Conservation (phyloP, 2,888 invertebrate genomes). For the Aproaerema taeniolella region DNA sequence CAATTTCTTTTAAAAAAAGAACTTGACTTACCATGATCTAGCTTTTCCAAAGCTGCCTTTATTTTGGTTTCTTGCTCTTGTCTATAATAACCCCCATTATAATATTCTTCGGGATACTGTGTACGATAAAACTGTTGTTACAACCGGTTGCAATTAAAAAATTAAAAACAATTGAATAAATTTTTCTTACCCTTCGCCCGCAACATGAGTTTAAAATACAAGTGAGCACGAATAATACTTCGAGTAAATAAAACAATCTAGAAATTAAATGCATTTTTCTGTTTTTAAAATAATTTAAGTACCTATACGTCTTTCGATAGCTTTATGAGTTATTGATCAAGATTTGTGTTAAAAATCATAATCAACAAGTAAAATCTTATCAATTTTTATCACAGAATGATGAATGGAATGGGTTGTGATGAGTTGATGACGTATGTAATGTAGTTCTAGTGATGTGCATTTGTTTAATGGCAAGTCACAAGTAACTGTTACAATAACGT, state of each 20-base stretch:
- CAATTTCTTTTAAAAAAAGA: not conserved
- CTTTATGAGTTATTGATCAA: too few species aligned
- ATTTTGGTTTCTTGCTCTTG: constrained; percentile 26
- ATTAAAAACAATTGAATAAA: constrained; percentile 10
- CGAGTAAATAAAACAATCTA: constrained; percentile 21
- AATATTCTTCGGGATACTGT: constrained; percentile 47
- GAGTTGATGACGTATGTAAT: constrained; percentile 18
- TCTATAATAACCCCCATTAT: constrained; percentile 37
- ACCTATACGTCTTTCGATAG: too few species aligned
- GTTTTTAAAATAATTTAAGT: too few species aligned
- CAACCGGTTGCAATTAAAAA: constrained; percentile 12
- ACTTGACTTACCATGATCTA: constrained; percentile 46
- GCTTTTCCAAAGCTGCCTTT: constrained; percentile 41
- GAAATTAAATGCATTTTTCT: constrained; percentile 34
- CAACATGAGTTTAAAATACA: constrained; percentile 30
- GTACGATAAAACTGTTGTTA: constrained; percentile 13
- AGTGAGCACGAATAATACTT: constrained; percentile 30
- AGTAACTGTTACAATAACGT: not conserved
- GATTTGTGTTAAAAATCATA: constrained; percentile 15
- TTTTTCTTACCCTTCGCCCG: constrained; percentile 42
- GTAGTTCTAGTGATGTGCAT: constrained; percentile 12
- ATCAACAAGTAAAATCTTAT: constrained; percentile 27
- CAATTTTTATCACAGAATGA: constrained; percentile 22
- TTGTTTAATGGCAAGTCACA: not conserved
- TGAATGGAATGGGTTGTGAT: constrained; percentile 11